Base-by-base conservation (phyloP, 2,113 vertebrate species). In the Hippotragus niger region DNA sequence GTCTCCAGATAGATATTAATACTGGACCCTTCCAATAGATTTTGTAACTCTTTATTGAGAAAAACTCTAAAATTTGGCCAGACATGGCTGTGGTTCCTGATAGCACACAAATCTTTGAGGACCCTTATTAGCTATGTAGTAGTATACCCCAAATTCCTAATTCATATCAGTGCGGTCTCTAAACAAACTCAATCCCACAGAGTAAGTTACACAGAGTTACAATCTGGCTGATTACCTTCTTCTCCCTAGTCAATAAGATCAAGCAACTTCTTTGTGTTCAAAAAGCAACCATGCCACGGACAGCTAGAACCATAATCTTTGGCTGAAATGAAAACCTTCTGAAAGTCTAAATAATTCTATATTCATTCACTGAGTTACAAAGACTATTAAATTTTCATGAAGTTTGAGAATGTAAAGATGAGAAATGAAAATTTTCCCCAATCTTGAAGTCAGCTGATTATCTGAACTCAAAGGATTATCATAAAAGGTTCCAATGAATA, bases 41-140 rank as follows among this genome's bases (percentile, higher is more conserved):
- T 98, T 90, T 96, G 60, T 94, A 97, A 97, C 96, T 94, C 84
- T 91, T 84, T 97, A 89, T 93, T 97, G 95, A 98, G 97, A 98
- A 98, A 97, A 98, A 84, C 52, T 87, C 81, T 93, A 95, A 95
- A 93, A 82, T 93, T 76, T 97, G 93, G 97, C 95, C 91, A 98
- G 96, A 95, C 3, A 1, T 88, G 95, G 88, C 82, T 93, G 16
- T 89, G 62, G 78, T 94, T 98, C 93, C 93, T 43, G 83, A 96
- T 89, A 85, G 67, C 45, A 81, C 12, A 64, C 93, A 94, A 96
- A 93, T 95, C 94, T 89, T 97, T 80, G 76, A 93, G 60, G 53
- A 17, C 88, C 83, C 90, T 74, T 85, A 60, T 91, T 84, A 91
- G 90, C 96, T 83, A 31, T 55, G 85, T 60, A 87, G 71, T 53